Percentiles rank a stretch among this genome's conserved stretches.
phyloP scores from a whole-genome alignment of 2,113 vertebrate genomes.

The Pica pica region DNA sequence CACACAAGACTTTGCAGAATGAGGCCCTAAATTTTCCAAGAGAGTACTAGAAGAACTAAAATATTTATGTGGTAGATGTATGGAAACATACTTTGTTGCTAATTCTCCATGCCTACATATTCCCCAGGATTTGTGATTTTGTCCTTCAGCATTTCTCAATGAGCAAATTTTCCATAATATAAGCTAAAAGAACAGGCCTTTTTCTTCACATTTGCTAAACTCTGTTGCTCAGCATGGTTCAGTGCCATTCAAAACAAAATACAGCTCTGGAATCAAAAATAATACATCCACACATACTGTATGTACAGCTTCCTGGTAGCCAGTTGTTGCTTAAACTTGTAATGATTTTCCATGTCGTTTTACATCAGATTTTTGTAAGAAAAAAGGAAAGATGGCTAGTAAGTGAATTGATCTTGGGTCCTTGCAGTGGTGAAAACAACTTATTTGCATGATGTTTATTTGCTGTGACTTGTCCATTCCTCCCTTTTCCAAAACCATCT shows the following conservation, averaged over 20 bases:
- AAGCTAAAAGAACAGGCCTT: not conserved
- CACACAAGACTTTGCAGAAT: not conserved
- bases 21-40: not conserved
- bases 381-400: conserved; percentile 94
- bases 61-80: not conserved
- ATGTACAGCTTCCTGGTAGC: conserved; percentile 18
- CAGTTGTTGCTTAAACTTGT: conserved; percentile 67
- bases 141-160: not conserved
- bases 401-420: conserved; percentile 77
- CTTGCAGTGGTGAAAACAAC: conserved; percentile 73
- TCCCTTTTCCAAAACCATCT: conserved; percentile 68
- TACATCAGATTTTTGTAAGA: conserved; percentile 86
- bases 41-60: not conserved
- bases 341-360: conserved; percentile 72
- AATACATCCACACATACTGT: not conserved
- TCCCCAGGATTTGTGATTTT: conserved; percentile 25
- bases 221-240: not conserved
- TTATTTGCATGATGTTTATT: conserved; percentile 74
- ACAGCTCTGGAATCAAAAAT: not conserved
- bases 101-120: not conserved
- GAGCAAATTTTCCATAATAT: not conserved
- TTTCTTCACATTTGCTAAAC: not conserved
- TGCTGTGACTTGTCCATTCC: conserved; percentile 84
- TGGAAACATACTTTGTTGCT: not conserved
- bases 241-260: not conserved